phyloP scores from a whole-genome alignment of 1,140 invertebrate genomes.

The Drosophila tristis region DNA sequence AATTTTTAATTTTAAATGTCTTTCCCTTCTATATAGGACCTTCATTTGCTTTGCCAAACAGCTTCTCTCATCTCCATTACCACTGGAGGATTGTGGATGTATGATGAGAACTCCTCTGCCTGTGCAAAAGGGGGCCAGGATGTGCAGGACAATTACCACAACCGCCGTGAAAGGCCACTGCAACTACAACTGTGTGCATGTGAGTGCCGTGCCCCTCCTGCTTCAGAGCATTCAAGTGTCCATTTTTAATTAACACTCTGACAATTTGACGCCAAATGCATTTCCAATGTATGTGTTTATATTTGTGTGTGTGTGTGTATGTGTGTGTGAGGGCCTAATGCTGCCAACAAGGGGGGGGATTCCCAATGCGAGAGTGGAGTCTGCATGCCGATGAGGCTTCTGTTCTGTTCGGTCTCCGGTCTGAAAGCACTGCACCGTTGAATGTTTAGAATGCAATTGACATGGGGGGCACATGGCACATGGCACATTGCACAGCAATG shows the following conservation, averaged over 20 bases:
- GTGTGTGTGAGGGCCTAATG: constrained; percentile 33
- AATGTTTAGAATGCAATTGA: constrained; percentile 81
- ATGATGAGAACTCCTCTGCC: no score
- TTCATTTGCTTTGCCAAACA: neutral
- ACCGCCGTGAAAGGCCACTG: constrained; percentile 14
- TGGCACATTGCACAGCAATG: constrained; percentile 8
- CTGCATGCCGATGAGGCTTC: constrained; percentile 51
- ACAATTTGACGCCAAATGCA: constrained; percentile 82
- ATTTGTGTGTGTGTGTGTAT: constrained; percentile 13
- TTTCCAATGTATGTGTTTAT: constrained; percentile 45
- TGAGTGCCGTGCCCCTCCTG: no score
- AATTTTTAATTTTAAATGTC: no score
- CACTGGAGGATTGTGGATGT: neutral
- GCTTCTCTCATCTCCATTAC: neutral
- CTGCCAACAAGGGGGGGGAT: constrained; percentile 3
- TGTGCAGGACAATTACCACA: constrained; percentile 38
- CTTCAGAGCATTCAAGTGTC: constrained; percentile 68
- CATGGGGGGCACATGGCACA: constrained; percentile 26
- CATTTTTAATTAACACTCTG: constrained; percentile 84
- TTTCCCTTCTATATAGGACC: no score
- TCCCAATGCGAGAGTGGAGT: neutral
- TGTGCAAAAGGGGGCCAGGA: neutral
- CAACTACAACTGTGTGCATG: constrained; percentile 28
- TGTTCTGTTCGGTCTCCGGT: constrained; percentile 28
- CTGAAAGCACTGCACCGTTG: constrained; percentile 43